Evolutionary conservation across 2,113 vertebrate genomes (phyloP).

Genomic region (Indicator maculatus): DNA sequence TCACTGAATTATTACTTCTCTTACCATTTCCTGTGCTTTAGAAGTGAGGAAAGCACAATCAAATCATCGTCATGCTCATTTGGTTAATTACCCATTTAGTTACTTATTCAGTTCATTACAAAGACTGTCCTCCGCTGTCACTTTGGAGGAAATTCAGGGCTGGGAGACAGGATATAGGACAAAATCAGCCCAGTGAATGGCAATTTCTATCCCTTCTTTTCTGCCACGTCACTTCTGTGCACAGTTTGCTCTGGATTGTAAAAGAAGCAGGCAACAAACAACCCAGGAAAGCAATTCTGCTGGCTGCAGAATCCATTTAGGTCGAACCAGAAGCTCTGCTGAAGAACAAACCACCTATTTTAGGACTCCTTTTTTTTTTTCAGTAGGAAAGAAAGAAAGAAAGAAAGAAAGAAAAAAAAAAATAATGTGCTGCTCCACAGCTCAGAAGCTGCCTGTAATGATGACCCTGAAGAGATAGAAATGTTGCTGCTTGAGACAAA

Average conservation of each 20-base stretch:
- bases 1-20: conserved; percentile 45
- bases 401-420: not conserved
- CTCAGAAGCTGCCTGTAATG: conserved; percentile 55
- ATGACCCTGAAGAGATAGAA: conserved; percentile 54
- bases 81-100: conserved; percentile 61
- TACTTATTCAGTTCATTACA: conserved; percentile 60
- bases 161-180: conserved; percentile 12
- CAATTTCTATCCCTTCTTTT: not conserved
- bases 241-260: not conserved
- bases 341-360: conserved; percentile 15
- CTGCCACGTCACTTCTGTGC: conserved; percentile 12
- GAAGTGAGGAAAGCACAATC: conserved; percentile 31
- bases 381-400: not conserved
- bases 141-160: not conserved
- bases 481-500: conserved; percentile 71
- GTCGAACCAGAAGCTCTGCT: conserved; percentile 11
- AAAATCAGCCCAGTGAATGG: not conserved
- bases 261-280: not conserved
- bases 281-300: not conserved
- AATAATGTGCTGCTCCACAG: conserved; percentile 52
- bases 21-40: conserved; percentile 56
- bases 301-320: not conserved
- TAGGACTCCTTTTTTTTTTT: not conserved
- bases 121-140: conserved; percentile 15
- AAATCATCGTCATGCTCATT: conserved; percentile 43